Conservation (phyloP, 2,113 vertebrate genomes). For the Platysteira castanea region DNA sequence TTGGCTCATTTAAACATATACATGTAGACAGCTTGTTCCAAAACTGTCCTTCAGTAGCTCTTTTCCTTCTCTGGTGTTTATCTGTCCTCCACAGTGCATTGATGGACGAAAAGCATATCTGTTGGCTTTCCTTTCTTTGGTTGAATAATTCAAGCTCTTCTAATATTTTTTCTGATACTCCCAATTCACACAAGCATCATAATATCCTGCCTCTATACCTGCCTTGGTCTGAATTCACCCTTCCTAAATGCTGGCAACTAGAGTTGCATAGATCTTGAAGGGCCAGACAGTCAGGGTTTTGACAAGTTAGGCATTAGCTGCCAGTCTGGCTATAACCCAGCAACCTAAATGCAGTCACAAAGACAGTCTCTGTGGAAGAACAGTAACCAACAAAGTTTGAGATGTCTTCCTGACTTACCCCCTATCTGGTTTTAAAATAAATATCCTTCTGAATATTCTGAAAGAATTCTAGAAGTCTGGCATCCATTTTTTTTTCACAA, state of each 20-base stretch:
- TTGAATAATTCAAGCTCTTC: background rate
- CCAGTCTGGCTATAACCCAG: background rate
- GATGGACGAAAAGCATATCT: background rate
- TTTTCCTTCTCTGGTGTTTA: background rate
- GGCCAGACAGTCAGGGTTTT: background rate
- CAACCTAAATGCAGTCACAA: background rate
- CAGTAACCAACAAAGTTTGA: background rate
- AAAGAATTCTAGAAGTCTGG: background rate
- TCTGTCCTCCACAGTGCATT: background rate
- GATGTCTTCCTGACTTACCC: background rate
- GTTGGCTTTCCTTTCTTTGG: background rate
- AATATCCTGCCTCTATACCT: background rate
- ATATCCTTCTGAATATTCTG: background rate
- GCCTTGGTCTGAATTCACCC: background rate
- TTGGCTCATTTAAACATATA: background rate
- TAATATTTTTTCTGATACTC: background rate
- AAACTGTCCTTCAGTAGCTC: background rate
- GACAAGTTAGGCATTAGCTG: background rate
- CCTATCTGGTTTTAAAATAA: background rate
- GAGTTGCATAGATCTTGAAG: background rate
- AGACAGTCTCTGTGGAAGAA: background rate
- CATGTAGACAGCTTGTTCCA: background rate
- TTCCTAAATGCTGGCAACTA: background rate
- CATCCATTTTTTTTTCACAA: background rate
- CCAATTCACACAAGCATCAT: background rate